Conservation (phyloP, 1,140 invertebrate species). For the Latrodectus geometricus region DNA sequence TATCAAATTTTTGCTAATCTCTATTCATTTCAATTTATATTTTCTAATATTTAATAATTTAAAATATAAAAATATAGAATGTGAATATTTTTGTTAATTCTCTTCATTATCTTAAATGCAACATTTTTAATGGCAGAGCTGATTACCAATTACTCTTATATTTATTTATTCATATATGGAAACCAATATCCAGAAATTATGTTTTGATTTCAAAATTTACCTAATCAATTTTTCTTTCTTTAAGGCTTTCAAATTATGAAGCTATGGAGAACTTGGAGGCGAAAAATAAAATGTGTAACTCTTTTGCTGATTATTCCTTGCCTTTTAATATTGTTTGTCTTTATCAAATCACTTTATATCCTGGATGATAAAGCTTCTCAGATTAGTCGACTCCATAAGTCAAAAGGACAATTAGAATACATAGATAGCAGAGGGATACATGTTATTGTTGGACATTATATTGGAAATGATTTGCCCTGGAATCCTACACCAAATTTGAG, state of each 20-base stretch:
- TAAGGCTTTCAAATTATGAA: constrained; percentile 7
- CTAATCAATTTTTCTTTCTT: too few relatives aligned
- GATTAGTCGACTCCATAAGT: constrained; percentile 47
- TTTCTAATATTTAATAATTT: too few relatives aligned
- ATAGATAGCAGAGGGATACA: constrained; percentile 77
- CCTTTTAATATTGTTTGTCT: constrained; percentile 22
- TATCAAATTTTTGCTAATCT: too few relatives aligned
- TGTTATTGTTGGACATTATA: constrained; percentile 86
- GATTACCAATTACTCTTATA: too few relatives aligned
- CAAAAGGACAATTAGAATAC: constrained; percentile 75
- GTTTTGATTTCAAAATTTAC: too few relatives aligned
- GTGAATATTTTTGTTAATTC: too few relatives aligned
- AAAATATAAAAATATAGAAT: too few relatives aligned
- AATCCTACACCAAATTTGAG: constrained; percentile 75
- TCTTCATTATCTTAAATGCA: too few relatives aligned
- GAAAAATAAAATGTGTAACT: constrained; percentile 13
- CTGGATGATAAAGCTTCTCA: constrained; percentile 17
- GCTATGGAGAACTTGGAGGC: constrained; percentile 48
- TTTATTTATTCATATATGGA: too few relatives aligned
- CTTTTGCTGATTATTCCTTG: constrained; percentile 26
- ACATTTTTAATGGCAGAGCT: too few relatives aligned
- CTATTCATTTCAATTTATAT: too few relatives aligned
- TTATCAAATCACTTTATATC: constrained; percentile 7
- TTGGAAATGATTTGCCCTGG: constrained; percentile 76
- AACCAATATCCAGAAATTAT: too few relatives aligned